Evolutionary conservation across 2,113 vertebrate genomes (phyloP).

Genomic region (Myanophis thanlyinensis): DNA sequence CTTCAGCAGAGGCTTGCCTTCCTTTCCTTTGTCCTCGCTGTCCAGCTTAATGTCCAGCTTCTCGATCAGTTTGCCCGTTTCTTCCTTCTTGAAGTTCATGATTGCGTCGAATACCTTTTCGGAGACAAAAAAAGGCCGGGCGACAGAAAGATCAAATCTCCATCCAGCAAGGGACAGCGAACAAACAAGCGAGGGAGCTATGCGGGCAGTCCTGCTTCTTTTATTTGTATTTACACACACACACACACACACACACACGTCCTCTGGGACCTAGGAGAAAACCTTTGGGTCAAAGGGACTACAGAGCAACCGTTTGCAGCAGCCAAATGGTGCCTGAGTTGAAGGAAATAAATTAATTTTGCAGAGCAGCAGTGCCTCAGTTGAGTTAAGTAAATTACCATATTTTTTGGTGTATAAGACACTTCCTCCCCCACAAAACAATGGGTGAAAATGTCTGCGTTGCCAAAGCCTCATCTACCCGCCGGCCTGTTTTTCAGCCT

Average conservation of each 20-base stretch:
- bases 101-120: conserved; percentile 92
- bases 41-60: conserved; percentile 94
- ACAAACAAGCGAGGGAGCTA: not conserved
- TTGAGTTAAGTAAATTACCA: not conserved
- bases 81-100: conserved; percentile 94
- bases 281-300: too few relatives aligned
- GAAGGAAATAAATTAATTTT: not conserved
- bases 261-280: too few relatives aligned
- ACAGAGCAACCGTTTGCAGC: too few relatives aligned
- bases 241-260: too few relatives aligned
- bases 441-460: too few relatives aligned
- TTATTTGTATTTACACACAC: too few relatives aligned
- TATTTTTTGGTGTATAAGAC: too few relatives aligned
- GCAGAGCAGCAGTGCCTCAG: not conserved
- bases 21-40: conserved; percentile 87
- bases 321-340: not conserved
- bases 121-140: accelerated
- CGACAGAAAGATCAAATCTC: not conserved
- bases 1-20: conserved; percentile 92
- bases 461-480: too few relatives aligned
- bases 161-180: not conserved
- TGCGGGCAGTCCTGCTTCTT: not conserved
- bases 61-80: conserved; percentile 84
- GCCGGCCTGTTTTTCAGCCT: too few relatives aligned
- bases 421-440: too few relatives aligned